A percentile compares a stretch with the other conserved stretches of the same genome.
Evolutionary conservation across 2,113 vertebrate genomes (phyloP).

Genomic region (Jaculus jaculus): DNA sequence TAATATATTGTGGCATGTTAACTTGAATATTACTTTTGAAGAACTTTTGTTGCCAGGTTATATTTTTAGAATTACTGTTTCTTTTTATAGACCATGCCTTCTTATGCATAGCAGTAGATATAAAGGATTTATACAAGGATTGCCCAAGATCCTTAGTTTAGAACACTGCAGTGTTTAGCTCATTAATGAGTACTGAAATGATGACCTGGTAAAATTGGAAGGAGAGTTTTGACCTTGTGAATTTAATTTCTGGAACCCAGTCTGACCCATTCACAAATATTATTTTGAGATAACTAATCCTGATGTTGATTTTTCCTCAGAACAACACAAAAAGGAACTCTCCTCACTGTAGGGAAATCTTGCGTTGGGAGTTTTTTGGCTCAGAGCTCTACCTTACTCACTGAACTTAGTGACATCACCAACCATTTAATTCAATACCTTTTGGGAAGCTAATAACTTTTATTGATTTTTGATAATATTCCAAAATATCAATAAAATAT

Average conservation of each 20-base stretch:
- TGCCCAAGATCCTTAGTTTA: constrained; percentile 69
- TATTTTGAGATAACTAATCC: constrained; percentile 20
- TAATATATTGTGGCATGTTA: constrained; percentile 74
- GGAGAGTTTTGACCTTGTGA: constrained; percentile 53
- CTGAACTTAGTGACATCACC: constrained; percentile 61
- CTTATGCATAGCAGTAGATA: constrained; percentile 44
- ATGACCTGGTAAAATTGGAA: constrained; percentile 62
- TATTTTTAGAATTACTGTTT: constrained; percentile 80
- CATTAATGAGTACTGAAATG: constrained; percentile 61
- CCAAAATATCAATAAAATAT: constrained; percentile 67
- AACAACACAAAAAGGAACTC: not conserved
- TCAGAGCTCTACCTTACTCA: constrained; percentile 25
- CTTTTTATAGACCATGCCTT: constrained; percentile 70
- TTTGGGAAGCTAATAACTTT: constrained; percentile 70
- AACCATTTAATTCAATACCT: constrained; percentile 69
- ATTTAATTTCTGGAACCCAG: constrained; percentile 70
- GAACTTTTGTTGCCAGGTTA: constrained; percentile 73
- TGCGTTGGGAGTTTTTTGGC: not conserved
- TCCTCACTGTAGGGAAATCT: not conserved
- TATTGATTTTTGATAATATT: constrained; percentile 58
- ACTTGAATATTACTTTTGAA: constrained; percentile 69
- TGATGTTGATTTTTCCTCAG: constrained; percentile 57
- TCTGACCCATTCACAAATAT: constrained; percentile 59
- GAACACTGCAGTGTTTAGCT: constrained; percentile 67
- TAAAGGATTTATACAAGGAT: constrained; percentile 68